Base-by-base conservation (phyloP, 1,140 invertebrate species). In the Harpegnathos saltator region DNA sequence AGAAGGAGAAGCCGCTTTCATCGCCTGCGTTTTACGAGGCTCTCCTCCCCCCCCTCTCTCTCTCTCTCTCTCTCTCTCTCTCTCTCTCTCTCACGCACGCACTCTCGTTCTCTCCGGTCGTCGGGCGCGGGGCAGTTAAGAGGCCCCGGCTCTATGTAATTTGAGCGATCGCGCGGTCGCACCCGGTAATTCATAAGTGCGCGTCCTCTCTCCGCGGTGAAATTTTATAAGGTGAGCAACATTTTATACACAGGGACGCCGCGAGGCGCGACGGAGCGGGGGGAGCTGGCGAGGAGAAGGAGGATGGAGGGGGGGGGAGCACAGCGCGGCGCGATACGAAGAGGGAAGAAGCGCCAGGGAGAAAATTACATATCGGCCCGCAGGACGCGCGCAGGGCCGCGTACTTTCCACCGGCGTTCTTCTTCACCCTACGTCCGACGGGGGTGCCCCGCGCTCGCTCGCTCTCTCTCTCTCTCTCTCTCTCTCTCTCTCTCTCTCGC, bases 281-380 rank as follows among this genome's bases (percentile, higher is more conserved):
- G 14, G 22, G 58, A 3, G 14, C 1, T 33, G 44, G 44, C 5
- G 4, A 44, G 38, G 22, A 14, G 33, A 38, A 17, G 22, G 48
- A 7, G 9, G 44, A 29, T n/a, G 3, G 15, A 73, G 1, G 9
- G 17, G 48, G 12, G 29, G 29, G 29, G 22, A 22, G 26, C 52
- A 33, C 69, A 85, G 77, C 69, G 71, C 61, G 77, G 3, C 17
- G 38, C 17, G 38, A 44, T 44, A 9, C 7, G 73, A 52, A 63
- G 56, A 69, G 65, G 52, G 68, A 69, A 82, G 68, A 69, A 82
- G 83, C 83, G 84, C 54, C 85, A 77, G 83, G 90, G 84, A 77
- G 91, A 86, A 91, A 91, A 91, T 91, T 90, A 91, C 86, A 91
- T 90, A 90, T 90, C 89, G 88, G 88, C 68, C 72, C 44, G 63